Conservation (phyloP, 1,140 invertebrate species). For the Rhagoletis zephyria region DNA sequence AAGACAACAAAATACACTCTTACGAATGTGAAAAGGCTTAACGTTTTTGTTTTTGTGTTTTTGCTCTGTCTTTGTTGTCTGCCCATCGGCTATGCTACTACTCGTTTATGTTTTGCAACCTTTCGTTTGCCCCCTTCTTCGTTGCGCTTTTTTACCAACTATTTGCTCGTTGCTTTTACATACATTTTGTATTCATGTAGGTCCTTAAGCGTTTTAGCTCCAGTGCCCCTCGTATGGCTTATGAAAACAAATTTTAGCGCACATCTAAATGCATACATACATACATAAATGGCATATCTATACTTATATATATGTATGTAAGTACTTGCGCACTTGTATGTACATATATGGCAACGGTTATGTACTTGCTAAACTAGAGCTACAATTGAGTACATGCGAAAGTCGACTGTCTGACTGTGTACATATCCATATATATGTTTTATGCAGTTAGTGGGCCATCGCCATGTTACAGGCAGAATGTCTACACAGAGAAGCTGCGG, state of each 20-base stretch:
- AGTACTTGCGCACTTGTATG: neutral
- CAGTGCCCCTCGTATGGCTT: neutral
- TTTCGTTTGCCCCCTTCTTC: neutral
- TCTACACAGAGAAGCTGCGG: neutral
- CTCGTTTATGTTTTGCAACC: neutral
- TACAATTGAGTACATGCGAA: neutral
- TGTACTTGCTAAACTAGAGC: neutral
- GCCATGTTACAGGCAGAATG: neutral
- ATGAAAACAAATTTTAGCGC: neutral
- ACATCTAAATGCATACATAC: neutral
- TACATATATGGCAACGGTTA: neutral
- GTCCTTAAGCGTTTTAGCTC: neutral
- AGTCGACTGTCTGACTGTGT: neutral
- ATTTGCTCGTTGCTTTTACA: neutral
- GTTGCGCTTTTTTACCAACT: neutral
- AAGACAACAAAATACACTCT: neutral
- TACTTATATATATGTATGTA: neutral
- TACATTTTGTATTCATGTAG: neutral
- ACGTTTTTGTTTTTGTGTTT: neutral
- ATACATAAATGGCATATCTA: neutral
- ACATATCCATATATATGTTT: no score
- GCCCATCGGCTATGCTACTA: neutral
- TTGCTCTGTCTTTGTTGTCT: constrained; percentile 4
- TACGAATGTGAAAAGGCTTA: neutral
- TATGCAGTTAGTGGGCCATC: neutral